phyloP scores from a whole-genome alignment of 2,113 vertebrate genomes.

The Antigone vipio region DNA sequence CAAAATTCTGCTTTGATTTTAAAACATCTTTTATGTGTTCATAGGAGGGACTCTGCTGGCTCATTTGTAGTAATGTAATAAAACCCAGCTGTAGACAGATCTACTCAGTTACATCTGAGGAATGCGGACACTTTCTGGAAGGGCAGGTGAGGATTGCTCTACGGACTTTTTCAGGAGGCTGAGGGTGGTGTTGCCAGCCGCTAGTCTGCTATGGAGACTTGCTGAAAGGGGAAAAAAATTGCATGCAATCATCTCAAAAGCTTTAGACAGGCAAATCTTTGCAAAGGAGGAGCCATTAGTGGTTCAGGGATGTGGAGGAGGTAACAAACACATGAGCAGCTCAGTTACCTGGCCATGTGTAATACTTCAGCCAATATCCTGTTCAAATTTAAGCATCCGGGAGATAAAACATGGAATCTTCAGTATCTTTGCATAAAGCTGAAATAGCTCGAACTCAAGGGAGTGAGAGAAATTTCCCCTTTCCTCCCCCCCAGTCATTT shows the following conservation, averaged over 20 bases:
- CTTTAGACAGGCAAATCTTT: background rate
- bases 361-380: background rate
- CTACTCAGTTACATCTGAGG: background rate
- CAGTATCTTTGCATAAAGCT: background rate
- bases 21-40: background rate
- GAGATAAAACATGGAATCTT: background rate
- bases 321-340: background rate
- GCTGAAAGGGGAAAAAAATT: background rate
- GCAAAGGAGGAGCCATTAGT: background rate
- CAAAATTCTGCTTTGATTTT: background rate
- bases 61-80: background rate
- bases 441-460: background rate
- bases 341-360: background rate
- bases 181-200: background rate
- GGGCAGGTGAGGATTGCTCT: background rate
- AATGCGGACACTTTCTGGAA: background rate
- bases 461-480: background rate
- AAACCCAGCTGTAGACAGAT: background rate
- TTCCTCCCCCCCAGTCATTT: background rate
- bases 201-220: background rate
- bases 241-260: background rate
- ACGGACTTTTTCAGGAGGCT: background rate
- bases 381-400: background rate
- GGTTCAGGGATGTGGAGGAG: background rate
- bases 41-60: background rate